Evolutionary conservation across 2,797 vertebrate genomes (phyloP).

Genomic region (Rhabdomys pumilio): DNA sequence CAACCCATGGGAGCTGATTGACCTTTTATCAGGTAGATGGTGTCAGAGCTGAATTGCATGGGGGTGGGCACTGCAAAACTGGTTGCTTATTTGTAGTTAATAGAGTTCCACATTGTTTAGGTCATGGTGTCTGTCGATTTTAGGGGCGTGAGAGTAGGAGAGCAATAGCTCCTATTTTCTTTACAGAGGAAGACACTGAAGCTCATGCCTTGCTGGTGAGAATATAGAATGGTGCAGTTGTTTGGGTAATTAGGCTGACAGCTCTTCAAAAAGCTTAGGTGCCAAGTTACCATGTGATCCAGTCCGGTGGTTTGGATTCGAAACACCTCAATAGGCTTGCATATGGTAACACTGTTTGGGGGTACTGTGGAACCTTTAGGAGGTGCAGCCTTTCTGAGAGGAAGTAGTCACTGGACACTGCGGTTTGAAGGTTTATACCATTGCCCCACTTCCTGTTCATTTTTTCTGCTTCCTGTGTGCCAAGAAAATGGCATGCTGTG

Average conservation of each 20-base stretch:
- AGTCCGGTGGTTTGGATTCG: neutral
- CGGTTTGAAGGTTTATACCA: neutral
- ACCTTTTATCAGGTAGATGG: neutral
- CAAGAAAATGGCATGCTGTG: neutral
- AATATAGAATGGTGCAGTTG: neutral
- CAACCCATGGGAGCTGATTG: neutral
- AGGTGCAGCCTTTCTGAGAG: neutral
- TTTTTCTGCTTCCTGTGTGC: neutral
- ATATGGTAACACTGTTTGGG: neutral
- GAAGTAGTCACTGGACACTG: neutral
- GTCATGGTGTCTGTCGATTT: neutral
- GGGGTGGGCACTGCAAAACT: no score
- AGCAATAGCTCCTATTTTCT: neutral
- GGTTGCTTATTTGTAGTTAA: neutral
- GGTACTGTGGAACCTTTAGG: neutral
- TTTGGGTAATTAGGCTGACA: neutral
- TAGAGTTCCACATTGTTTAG: neutral
- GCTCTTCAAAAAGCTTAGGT: neutral
- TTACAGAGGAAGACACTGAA: neutral
- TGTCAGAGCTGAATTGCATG: neutral
- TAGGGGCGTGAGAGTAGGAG: neutral
- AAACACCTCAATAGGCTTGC: neutral
- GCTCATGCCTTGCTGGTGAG: neutral
- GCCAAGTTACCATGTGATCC: neutral
- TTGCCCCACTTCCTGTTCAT: neutral